Base-by-base conservation (phyloP, 1,140 invertebrate genomes). In the Tetraneura akinire region DNA sequence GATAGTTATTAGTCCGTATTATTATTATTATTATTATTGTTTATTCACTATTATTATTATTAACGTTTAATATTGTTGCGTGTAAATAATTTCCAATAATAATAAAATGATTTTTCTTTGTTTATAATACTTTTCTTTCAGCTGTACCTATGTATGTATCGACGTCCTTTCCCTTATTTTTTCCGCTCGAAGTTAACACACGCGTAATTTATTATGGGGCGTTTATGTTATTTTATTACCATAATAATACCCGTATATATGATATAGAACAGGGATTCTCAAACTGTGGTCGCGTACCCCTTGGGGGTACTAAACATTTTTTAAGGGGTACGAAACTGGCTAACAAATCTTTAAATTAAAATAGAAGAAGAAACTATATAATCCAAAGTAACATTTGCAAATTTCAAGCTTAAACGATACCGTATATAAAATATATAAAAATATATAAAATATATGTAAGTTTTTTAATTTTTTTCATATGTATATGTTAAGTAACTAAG, bases 41-140 rank as follows among this genome's bases (percentile, higher is more conserved):
- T 47, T 47, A 47, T 1, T 6, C 13, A 37, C 32, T 68, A 23
- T 45, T 23, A 45, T 32, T 45, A 21, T 2, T 4, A 68, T 68
- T 68, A 47, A 68, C n/a, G n/a, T n/a, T n/a, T n/a, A n/a, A n/a
- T n/a, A n/a, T n/a, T 47, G 14, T 68, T 68, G 66, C 47, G 66
- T 47, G 66, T 68, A 68, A 47, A 68, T 47, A 68, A 68, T 47
- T 47, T n/a, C n/a, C 23, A 68, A 23, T 8, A 47, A 68, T n/a
- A 68, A 68, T 26, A 47, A 14, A 6, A 8, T 47, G 9, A 13
- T 47, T 42, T 68, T 68, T 68, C 13, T 14, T 68, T 68, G 64
- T 68, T 68, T n/a, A n/a, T n/a, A n/a, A n/a, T n/a, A n/a, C n/a
- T n/a, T n/a, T n/a, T n/a, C n/a, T n/a, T n/a, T n/a, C n/a, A n/a